Evolutionary conservation across 2,797 vertebrate species (phyloP), one percentile per base, ranked within the genome.

Genomic region (Streptopelia turtur): DNA sequence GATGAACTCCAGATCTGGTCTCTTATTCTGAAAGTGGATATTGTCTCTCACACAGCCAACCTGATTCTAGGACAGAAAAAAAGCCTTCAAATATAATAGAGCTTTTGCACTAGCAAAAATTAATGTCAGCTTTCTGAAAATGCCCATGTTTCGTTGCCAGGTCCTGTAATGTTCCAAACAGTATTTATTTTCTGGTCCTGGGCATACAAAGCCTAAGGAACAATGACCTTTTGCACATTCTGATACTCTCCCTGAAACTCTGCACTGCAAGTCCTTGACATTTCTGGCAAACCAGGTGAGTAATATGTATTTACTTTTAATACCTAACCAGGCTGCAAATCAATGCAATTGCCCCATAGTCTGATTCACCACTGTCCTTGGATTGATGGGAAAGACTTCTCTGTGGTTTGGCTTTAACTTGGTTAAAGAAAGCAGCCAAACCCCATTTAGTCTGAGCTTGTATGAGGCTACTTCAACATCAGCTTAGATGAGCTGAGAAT

Each of bases 301-400:
- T 41, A 89, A 65, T 45, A 87, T 3, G 28, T 88, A 49, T 91
- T 95, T 89, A 89, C 61, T 70, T 57, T 92, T 96, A 97, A 97
- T 96, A 60, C 25, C 55, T 97, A 97, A 96, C 86, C 64, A 83
- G 57, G 28, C 63, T 88, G 53, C 28, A 91, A 89, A 96, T 65
- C 81, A 87, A 92, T 25, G 56, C 74, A 65, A 55, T 78, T 94
- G 71, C 94, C 37, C 57, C 89, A 87, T 2, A 71, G 53, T 22
- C 57, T 31, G 71, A 92, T 92, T 84, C 53, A 78, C 6, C 55
- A 5, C 50, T 55, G 71, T 65, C 94, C 93, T 94, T 92, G 90
- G 64, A 74, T 10, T 75, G 45, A 84, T 1, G 56, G 37, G 60
- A 65, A 95, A 82, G 87, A 24, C 10, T 21, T 80, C 59, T 9